Evolutionary conservation across 2,888 invertebrate species (phyloP).

Genomic region (Ceraclea dissimilis): DNA sequence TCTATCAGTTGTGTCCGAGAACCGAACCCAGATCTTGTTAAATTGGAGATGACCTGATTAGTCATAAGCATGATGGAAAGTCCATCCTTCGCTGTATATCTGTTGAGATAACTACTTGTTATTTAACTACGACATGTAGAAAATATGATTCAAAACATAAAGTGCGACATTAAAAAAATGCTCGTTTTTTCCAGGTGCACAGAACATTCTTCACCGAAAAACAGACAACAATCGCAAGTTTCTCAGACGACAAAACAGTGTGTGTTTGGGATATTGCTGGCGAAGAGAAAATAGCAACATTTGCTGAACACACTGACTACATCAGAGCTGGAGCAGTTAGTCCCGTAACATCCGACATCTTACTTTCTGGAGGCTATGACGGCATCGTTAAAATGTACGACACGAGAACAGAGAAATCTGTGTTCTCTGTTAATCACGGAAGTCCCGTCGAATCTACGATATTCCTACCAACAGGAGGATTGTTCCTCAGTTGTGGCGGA

Average conservation of each 20-base stretch:
- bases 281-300: conserved; percentile 62
- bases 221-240: conserved; percentile 73
- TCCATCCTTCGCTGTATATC: no score
- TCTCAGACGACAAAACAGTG: conserved; percentile 84
- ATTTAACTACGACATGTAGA: no score
- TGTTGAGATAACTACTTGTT: no score
- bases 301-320: conserved; percentile 69
- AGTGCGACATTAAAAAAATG: no score
- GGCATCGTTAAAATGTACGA: conserved; percentile 84
- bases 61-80: no score
- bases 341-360: conserved; percentile 64
- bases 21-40: no score
- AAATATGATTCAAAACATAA: no score
- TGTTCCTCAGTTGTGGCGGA: conserved; percentile 88
- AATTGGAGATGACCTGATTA: no score
- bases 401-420: conserved; percentile 60
- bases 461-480: conserved; percentile 81
- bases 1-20: no score
- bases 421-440: conserved; percentile 75
- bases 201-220: conserved; percentile 75
- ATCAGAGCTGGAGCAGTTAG: conserved; percentile 77
- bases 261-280: conserved; percentile 87
- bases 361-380: conserved; percentile 86
- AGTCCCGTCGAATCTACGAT: conserved; percentile 84
- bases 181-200: conserved; percentile 55